Evolutionary conservation across 1,140 invertebrate species (phyloP), one percentile per base, ranked within the genome.

Genomic region (Aleiodes sp.): DNA sequence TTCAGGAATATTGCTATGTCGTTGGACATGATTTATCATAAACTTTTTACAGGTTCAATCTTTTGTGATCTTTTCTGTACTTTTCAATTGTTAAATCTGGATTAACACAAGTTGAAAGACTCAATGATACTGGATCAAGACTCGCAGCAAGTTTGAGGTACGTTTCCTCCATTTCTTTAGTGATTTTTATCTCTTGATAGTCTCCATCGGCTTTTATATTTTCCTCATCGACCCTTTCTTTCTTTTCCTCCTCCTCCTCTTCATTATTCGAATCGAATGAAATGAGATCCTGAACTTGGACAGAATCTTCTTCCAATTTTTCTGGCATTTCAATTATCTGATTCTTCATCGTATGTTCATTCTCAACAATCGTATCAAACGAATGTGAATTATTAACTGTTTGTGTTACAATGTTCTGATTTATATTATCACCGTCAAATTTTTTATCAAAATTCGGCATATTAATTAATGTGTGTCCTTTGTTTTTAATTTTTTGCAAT

Each of bases 111-210:
- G 62, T 76, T 1, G 81, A 64, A 1, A 84, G 46, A 26, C 76
- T 75, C 2, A 84, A 63, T 7, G 76, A 62, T 8, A 76, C 73
- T 2, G 82, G 78, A 65, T 84, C 81, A 16, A 86, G 68, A 70
- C 82, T 84, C 1, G 83, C 85, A 3, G 85, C 80, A 12, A 86
- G 68, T 68, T 85, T 86, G 21, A 84, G 59, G 75, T 86, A 86
- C 46, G 80, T 84, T 31, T 86, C 85, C 29, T 86, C 82, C 81
- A 86, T 84, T 59, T 84, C 82, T 70, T 83, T 83, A 16, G 84
- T 85, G 7, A 85, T 78, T 41, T 85, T 82, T 0, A 82, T 77
- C 35, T 85, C 81, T 43, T 72, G 70, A 10, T 72, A 70, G 1
- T 64, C 56, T 6, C 10, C 10, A 26, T 63, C 41, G 9, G 31